phyloP scores from a whole-genome alignment of 2,113 vertebrate genomes.

The Misgurnus anguillicaudatus region DNA sequence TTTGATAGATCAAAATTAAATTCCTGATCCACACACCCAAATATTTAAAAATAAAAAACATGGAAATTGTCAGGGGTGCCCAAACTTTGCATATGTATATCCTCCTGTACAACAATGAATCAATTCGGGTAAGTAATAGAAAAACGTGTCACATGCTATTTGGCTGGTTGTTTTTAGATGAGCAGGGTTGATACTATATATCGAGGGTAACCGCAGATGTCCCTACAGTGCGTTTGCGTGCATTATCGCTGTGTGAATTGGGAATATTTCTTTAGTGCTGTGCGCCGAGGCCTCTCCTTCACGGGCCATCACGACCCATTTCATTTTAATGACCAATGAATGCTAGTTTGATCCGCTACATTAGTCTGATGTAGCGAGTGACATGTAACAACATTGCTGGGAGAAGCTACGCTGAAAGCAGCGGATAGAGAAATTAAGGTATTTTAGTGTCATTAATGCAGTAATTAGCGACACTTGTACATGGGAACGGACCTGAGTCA shows the following conservation, averaged over 20 bases:
- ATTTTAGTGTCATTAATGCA: slow-evolving; percentile 53
- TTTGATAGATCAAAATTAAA: too few relatives aligned
- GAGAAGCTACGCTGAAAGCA: slow-evolving; percentile 32
- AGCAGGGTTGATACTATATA: slow-evolving; percentile 14
- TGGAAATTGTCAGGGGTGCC: too few relatives aligned
- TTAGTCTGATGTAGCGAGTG: slow-evolving; percentile 47
- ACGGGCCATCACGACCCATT: slow-evolving; percentile 51
- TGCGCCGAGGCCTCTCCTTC: slow-evolving; percentile 47
- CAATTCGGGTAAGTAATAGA: slow-evolving; percentile 10
- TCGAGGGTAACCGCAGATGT: background rate
- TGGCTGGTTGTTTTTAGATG: background rate
- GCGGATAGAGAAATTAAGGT: slow-evolving; percentile 44
- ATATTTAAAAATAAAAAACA: too few relatives aligned
- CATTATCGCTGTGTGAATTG: slow-evolving; percentile 17
- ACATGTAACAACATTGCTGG: slow-evolving; percentile 53
- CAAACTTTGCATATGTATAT: background rate
- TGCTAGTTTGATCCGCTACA: slow-evolving; percentile 62
- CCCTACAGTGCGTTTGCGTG: slow-evolving; percentile 1
- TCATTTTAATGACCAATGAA: slow-evolving; percentile 60
- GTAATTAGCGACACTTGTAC: slow-evolving; percentile 45
- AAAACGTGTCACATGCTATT: background rate
- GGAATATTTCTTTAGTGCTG: slow-evolving; percentile 9
- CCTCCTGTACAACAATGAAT: background rate
- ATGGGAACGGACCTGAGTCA: background rate
- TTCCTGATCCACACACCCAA: too few relatives aligned